Conservation (phyloP, 2,113 vertebrate genomes). For the Tachysurus fulvidraco region DNA sequence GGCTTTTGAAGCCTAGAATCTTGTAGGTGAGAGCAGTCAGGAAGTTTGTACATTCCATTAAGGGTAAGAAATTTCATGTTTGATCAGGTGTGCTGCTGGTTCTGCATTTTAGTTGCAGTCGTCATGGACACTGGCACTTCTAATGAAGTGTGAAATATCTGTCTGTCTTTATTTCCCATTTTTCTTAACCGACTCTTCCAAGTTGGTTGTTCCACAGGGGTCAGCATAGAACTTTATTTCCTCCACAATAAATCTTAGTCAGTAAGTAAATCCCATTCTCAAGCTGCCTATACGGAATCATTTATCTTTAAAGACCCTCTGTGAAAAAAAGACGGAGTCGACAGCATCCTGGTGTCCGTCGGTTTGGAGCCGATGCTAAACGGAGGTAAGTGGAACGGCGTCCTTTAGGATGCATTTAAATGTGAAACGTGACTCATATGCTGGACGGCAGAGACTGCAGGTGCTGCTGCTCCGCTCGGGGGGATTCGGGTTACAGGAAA, state of each 20-base stretch:
- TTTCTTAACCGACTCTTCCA: background rate
- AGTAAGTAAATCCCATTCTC: background rate
- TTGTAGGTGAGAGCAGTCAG: background rate
- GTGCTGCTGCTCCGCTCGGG: constrained; percentile 70
- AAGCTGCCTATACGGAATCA: background rate
- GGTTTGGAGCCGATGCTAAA: constrained; percentile 28
- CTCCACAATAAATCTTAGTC: background rate
- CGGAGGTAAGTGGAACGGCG: constrained; percentile 22
- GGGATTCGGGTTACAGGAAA: constrained; percentile 77
- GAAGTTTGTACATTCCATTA: background rate
- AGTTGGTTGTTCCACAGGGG: background rate
- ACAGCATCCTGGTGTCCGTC: background rate
- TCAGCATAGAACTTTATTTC: background rate
- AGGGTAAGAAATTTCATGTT: background rate
- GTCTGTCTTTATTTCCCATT: background rate
- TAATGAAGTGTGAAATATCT: background rate
- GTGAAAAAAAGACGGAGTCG: background rate
- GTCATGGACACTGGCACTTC: background rate
- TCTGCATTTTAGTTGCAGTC: background rate
- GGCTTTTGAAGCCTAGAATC: background rate
- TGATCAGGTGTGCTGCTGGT: background rate
- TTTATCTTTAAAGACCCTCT: background rate
- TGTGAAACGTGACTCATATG: constrained; percentile 63
- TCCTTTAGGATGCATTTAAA: constrained; percentile 55
- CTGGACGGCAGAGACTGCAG: constrained; percentile 68